Base-by-base conservation (phyloP, 2,888 invertebrate genomes). In the Autographa gamma region DNA sequence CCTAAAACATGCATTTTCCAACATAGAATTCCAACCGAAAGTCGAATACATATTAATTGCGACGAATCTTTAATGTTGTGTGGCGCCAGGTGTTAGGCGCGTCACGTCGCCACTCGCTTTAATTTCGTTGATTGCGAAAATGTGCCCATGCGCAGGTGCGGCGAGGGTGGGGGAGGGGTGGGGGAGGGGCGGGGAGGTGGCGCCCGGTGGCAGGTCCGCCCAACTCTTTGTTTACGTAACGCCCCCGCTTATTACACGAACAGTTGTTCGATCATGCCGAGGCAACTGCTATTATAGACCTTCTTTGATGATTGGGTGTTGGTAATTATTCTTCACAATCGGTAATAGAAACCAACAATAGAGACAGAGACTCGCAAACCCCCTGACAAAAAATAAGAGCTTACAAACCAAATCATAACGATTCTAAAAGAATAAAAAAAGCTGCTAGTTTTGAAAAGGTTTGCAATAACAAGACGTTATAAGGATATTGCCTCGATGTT, bases 161-260 rank as follows among this genome's bases (percentile, higher is more conserved):
- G 84, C 78, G 83, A 84, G 85, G 80, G 83, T 70, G 70, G 81
- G 82, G 87, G 87, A 84, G 84, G 70, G 81, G 82, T 87, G 87
- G 84, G 84, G 81, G 84, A 38, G 38, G 81, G 84, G 86, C 84
- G 83, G 85, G 76, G 80, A 88, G 93, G 93, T 88, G 92, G 91
- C 86, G 90, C 90, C 91, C 91, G 84, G 91, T 90, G 90, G 91
- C 93, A 89, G 93, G 89, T 88, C 93, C 95, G 94, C 95, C 95
- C 95, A 93, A 89, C 91, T 92, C 93, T 94, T 95, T 95, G 95
- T 95, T 95, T 93, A 94, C 90, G 93, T 91, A 91, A 93, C 95
- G 94, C 95, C 95, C 93, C 90, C 91, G 84, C 90, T 93, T 91
- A 93, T 94, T 94, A 93, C 85, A 82, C 81, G 82, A 89, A 87